A percentile compares a stretch with the other conserved stretches of the same genome.
These are phyloP conservation scores for Ecliptopera silaceata DNA, from an alignment of 2,888 invertebrate species.

Conservation along the genomic window DNA sequence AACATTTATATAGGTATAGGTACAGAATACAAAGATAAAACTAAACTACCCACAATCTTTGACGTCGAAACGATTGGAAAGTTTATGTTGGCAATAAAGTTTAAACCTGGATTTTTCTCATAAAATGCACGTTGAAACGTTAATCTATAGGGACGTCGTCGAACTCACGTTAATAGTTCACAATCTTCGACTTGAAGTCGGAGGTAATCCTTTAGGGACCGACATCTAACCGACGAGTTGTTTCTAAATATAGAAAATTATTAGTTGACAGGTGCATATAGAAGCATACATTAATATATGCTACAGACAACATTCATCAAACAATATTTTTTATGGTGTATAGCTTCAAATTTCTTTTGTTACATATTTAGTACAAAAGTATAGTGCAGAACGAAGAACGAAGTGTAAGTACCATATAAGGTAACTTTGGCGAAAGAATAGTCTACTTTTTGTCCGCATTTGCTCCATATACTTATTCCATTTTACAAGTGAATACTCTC, in stretches of 20 bases:
- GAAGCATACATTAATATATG: too few relatives aligned
- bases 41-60: conserved; percentile 22
- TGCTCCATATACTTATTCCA: conserved; percentile 20
- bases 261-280: background rate
- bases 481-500: conserved; percentile 36
- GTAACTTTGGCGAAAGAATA: conserved; percentile 8
- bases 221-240: background rate
- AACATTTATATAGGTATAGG: background rate
- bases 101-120: conserved; percentile 45
- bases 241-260: background rate
- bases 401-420: too few relatives aligned
- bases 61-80: conserved; percentile 33
- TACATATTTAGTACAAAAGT: too few relatives aligned
- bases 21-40: conserved; percentile 24
- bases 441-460: conserved; percentile 18
- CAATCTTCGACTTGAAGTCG: conserved; percentile 55
- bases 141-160: conserved; percentile 47
- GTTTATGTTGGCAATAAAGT: conserved; percentile 39
- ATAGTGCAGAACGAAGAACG: too few relatives aligned
- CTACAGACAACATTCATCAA: too few relatives aligned
- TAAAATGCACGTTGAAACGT: conserved; percentile 40
- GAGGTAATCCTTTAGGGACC: conserved; percentile 53
- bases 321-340: too few relatives aligned
- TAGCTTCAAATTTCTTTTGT: too few relatives aligned
- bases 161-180: conserved; percentile 56